Evolutionary conservation across 2,797 vertebrate genomes (phyloP).

Genomic region (Garrulus glandarius): DNA sequence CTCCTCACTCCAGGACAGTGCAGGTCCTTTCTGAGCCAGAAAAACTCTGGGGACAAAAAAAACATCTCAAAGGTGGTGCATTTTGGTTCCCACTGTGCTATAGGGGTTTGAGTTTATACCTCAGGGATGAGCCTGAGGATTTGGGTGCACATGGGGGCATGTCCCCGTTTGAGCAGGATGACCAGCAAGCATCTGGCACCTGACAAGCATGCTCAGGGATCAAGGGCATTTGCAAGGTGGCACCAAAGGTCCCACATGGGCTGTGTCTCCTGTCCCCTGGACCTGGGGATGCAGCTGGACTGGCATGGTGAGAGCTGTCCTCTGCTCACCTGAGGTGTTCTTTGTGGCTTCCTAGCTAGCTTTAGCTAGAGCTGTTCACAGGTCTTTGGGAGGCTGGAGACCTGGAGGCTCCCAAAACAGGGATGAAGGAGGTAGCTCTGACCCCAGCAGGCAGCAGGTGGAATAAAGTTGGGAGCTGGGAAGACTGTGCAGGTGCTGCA

Average conservation of each 20-base stretch:
- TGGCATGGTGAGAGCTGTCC: background rate
- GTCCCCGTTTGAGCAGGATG: background rate
- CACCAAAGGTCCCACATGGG: background rate
- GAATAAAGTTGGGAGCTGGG: background rate
- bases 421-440: background rate
- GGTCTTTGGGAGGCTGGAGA: background rate
- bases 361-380: background rate
- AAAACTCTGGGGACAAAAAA: background rate
- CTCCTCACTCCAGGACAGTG: background rate
- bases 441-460: background rate
- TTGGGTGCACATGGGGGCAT: background rate
- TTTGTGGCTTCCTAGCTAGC: background rate
- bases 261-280: background rate
- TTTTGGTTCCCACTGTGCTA: background rate
- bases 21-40: background rate
- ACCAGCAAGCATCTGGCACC: background rate
- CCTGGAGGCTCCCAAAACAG: background rate
- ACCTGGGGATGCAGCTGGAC: too few species aligned
- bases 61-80: background rate
- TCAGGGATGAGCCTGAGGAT: background rate
- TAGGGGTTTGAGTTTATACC: background rate
- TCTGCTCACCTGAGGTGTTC: fast-evolving
- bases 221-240: background rate
- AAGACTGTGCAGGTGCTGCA: background rate
- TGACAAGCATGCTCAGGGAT: background rate